Evolutionary conservation across 2,888 invertebrate genomes (phyloP).

Genomic region (Sinhomidia bicolor): DNA sequence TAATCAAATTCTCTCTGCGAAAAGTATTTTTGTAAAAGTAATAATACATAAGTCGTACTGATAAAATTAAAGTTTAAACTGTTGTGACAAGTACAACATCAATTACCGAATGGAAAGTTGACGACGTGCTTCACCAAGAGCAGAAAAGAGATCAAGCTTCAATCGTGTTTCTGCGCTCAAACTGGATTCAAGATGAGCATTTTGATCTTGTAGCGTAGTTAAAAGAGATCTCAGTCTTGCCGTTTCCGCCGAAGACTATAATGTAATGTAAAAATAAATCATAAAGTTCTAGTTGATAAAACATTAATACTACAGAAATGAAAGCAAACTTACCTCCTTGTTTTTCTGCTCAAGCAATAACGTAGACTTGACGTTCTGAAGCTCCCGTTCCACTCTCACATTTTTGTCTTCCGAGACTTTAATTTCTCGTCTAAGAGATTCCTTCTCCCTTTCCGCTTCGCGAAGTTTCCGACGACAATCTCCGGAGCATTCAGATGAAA

Average conservation of each 20-base stretch:
- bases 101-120: slow-evolving; percentile 84
- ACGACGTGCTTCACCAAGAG: slow-evolving; percentile 96
- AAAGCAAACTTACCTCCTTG: slow-evolving; percentile 74
- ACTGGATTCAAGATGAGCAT: slow-evolving; percentile 94
- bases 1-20: slow-evolving; percentile 86
- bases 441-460: slow-evolving; percentile 79
- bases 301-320: neutral
- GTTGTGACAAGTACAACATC: neutral
- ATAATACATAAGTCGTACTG: neutral
- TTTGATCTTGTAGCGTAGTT: slow-evolving; percentile 93
- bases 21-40: neutral
- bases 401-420: slow-evolving; percentile 79
- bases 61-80: neutral
- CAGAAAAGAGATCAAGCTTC: slow-evolving; percentile 97
- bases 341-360: slow-evolving; percentile 80
- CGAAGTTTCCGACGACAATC: slow-evolving; percentile 79
- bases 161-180: slow-evolving; percentile 98
- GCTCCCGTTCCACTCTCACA: slow-evolving; percentile 78
- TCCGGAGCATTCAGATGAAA: slow-evolving; percentile 79
- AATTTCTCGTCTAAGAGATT: slow-evolving; percentile 77
- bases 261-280: neutral
- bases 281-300: neutral
- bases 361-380: slow-evolving; percentile 80
- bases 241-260: slow-evolving; percentile 83
- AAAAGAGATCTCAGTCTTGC: slow-evolving; percentile 91